phyloP scores from a whole-genome alignment of 2,888 invertebrate species.

The Torymus tubicola region DNA sequence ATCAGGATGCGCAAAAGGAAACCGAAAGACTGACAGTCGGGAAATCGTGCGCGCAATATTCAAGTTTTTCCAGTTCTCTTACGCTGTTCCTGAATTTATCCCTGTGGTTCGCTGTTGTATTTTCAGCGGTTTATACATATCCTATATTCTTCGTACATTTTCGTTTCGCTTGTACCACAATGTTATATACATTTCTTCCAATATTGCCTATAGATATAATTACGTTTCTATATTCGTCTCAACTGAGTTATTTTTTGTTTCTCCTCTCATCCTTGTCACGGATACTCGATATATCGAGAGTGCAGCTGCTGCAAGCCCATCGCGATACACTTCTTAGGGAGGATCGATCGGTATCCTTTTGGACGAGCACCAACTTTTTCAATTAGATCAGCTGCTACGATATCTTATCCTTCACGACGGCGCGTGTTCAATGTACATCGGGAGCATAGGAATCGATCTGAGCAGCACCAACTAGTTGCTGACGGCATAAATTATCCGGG shows the following conservation, averaged over 20 bases:
- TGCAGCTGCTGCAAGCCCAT: background rate
- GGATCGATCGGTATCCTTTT: conserved; percentile 26
- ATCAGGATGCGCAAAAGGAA: conserved; percentile 57
- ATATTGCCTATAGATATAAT: no score
- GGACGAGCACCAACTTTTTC: conserved; percentile 52
- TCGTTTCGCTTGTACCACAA: background rate
- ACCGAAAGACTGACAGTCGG: conserved; percentile 54
- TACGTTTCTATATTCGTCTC: no score
- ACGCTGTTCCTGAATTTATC: conserved; percentile 20
- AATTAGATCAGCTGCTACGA: conserved; percentile 49
- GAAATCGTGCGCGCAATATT: conserved; percentile 67
- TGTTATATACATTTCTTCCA: background rate
- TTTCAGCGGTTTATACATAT: conserved; percentile 8
- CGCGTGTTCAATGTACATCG: conserved; percentile 1
- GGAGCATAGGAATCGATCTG: conserved; percentile 22
- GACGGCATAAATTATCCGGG: conserved; percentile 36
- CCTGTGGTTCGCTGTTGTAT: background rate
- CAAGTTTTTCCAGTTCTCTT: conserved; percentile 50
- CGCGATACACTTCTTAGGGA: background rate
- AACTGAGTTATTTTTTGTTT: no score
- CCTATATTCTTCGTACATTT: background rate
- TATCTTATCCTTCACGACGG: conserved; percentile 9
- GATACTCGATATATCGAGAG: no score
- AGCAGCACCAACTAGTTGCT: conserved; percentile 29
- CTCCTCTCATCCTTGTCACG: no score